phyloP scores from a whole-genome alignment of 2,113 vertebrate genomes.

The Promerops cafer region DNA sequence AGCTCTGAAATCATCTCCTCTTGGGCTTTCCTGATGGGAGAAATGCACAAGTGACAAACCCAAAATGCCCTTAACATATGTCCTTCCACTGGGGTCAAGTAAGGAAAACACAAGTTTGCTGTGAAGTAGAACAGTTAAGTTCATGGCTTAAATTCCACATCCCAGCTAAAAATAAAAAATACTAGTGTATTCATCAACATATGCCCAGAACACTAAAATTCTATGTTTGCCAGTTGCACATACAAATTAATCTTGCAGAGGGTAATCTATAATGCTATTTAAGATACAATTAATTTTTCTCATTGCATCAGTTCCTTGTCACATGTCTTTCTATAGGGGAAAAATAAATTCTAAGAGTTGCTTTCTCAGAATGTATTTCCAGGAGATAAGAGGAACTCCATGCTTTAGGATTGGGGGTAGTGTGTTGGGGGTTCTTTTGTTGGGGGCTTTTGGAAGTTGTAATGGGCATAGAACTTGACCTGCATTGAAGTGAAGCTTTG shows the following conservation, averaged over 20 bases:
- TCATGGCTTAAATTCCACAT: not conserved
- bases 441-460: not conserved
- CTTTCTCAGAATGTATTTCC: not conserved
- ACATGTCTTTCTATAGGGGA: not conserved
- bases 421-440: not conserved
- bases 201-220: not conserved
- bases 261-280: not conserved
- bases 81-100: not conserved
- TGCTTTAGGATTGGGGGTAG: not conserved
- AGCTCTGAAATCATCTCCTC: slow-evolving; percentile 99
- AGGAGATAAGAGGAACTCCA: not conserved
- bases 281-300: not conserved
- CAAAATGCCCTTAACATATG: not conserved
- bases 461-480: not conserved
- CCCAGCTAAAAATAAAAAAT: not conserved
- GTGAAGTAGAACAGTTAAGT: not conserved
- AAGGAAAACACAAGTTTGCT: not conserved
- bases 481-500: not conserved
- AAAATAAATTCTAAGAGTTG: not conserved
- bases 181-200: not conserved
- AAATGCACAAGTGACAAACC: slow-evolving; percentile 14
- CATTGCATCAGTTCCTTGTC: not conserved
- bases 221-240: not conserved
- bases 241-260: not conserved
- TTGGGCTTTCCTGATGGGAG: slow-evolving; percentile 90